Evolutionary conservation across 2,113 vertebrate species (phyloP), one percentile per base, ranked within the genome.

Genomic region (Semicossyphus pulcher): DNA sequence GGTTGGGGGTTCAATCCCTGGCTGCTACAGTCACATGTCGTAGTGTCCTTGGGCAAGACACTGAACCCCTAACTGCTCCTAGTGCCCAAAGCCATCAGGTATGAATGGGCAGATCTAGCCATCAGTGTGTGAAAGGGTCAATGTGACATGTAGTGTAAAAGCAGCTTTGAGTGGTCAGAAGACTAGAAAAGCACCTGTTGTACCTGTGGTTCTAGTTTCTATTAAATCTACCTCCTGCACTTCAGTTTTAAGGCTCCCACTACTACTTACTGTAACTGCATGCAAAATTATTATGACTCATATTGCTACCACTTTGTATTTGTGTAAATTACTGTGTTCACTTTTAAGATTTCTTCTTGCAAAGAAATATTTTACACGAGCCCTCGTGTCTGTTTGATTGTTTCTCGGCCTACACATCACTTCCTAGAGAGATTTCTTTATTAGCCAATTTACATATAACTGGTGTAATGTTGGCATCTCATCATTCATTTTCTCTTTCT

Each of bases 381-480:
- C 26, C 39, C 0, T 42, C 20, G 34, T 28, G 49, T 58, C 70
- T 74, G 62, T 77, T 12, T 45, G 21, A 48, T 72, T 66, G 64
- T 51, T 71, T 62, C 71, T 47, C 18, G 10, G 31, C 70, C 53
- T 26, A 65, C 52, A 62, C 47, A 0, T 69, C 1, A 73, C 56
- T 54, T 61, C 31, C 42, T 18, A 45, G 21, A 52, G 26, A 61
- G 53, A 61, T 73, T 49, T 47, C 45, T 81, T 60, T 70, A 80
- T 73, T 52, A 58, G 64, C 60, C 53, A 71, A 72, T 84, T 76
- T 85, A 54, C 81, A 85, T 70, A 59, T 45, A 75, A 70, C 65
- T 51, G 16, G n/a, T 71, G 45, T 67, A 56, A 77, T 10, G 54
- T 49, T 73, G 83, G 59, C 83, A 48, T 74, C 80, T 82, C 79